A percentile compares a stretch with the other conserved stretches of the same genome.
These are phyloP conservation scores for Chrysolina haemoptera DNA, from an alignment of 2,888 invertebrate species.

Conservation along the genomic window DNA sequence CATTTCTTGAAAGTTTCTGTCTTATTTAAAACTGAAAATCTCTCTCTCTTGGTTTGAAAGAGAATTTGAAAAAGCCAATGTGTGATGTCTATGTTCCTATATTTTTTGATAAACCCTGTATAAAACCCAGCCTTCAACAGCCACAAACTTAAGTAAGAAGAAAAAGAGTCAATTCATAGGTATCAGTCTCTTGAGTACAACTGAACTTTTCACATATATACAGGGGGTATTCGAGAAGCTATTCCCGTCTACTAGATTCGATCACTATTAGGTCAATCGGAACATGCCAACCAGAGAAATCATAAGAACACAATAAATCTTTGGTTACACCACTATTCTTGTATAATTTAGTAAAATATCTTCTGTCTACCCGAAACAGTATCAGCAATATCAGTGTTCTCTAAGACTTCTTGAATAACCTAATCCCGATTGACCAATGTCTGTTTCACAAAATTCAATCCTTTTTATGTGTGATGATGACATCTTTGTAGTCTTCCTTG, in stretches of 20 bases:
- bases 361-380: not conserved
- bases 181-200: conserved; percentile 28
- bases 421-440: not conserved
- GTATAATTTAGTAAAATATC: not conserved
- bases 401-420: not conserved
- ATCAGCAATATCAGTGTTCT: not conserved
- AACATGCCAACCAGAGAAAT: not conserved
- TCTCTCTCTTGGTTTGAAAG: too few relatives aligned
- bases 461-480: conserved; percentile 62
- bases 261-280: not conserved
- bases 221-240: conserved; percentile 10
- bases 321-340: not conserved
- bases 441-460: conserved; percentile 15
- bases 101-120: too few relatives aligned
- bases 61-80: too few relatives aligned
- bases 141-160: not conserved
- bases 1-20: too few relatives aligned
- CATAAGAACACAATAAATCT: not conserved
- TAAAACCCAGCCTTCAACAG: conserved; percentile 9
- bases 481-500: conserved; percentile 63
- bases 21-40: too few relatives aligned
- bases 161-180: conserved; percentile 23
- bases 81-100: too few relatives aligned
- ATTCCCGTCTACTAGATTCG: not conserved
- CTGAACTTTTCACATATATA: conserved; percentile 24